These are phyloP conservation scores for Epirrita christyi DNA, from an alignment of 2,888 invertebrate genomes.

Conservation along the genomic window DNA sequence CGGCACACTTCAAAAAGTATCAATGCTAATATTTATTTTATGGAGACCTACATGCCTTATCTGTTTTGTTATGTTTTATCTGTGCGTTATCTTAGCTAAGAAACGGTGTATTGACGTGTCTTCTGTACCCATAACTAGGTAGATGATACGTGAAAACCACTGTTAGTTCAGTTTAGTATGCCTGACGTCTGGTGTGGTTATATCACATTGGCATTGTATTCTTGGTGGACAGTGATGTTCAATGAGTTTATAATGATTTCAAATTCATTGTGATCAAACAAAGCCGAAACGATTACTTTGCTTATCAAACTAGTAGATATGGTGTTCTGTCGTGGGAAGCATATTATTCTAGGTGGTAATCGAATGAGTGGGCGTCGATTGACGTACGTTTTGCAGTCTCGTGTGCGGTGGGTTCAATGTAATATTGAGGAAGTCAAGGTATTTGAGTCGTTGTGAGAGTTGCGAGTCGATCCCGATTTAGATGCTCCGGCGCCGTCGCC, in stretches of 20 bases:
- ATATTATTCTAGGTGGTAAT: conserved; percentile 52
- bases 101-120: conserved; percentile 47
- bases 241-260: background rate
- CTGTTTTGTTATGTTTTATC: conserved; percentile 60
- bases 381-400: conserved; percentile 79
- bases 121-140: conserved; percentile 19
- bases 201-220: conserved; percentile 2
- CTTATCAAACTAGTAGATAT: conserved; percentile 27
- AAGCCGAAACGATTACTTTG: conserved; percentile 28
- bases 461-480: conserved; percentile 84
- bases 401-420: conserved; percentile 81
- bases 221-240: conserved; percentile 1
- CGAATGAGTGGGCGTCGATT: conserved; percentile 75
- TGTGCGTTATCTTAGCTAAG: conserved; percentile 52
- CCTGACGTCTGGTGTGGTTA: background rate
- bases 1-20: conserved; percentile 21
- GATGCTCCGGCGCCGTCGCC: conserved; percentile 81
- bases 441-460: conserved; percentile 83
- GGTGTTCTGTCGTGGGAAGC: conserved; percentile 49
- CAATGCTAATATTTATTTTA: conserved; percentile 35
- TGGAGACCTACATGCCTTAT: conserved; percentile 50
- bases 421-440: conserved; percentile 85
- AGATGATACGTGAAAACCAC: conserved; percentile 16
- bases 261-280: conserved; percentile 17
- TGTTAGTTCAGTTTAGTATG: background rate